Evolutionary conservation across 2,797 vertebrate species (phyloP).

Genomic region (Spea hammondii): DNA sequence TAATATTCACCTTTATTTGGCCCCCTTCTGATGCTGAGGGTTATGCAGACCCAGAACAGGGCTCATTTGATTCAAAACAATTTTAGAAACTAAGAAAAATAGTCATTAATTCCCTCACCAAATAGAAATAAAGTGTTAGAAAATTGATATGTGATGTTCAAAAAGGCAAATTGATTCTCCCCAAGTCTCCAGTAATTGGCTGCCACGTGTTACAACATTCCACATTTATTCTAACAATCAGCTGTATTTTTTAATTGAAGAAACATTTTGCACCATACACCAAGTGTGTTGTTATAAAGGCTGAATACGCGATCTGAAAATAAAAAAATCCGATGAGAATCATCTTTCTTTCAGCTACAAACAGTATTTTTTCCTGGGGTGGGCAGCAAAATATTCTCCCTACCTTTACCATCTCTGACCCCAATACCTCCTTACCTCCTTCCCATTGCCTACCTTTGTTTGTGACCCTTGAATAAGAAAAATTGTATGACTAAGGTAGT

Average conservation of each 20-base stretch:
- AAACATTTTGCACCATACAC: no score
- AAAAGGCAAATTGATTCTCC: constrained; percentile 1
- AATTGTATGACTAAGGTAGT: no score
- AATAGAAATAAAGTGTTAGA: constrained; percentile 5
- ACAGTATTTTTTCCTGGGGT: no score
- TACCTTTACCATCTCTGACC: no score
- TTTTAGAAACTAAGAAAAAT: not conserved
- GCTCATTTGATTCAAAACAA: constrained; percentile 16
- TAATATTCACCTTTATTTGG: constrained; percentile 6
- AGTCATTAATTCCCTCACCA: not conserved
- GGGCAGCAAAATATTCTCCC: no score
- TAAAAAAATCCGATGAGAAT: no score
- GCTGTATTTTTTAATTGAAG: not conserved
- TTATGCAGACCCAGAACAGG: constrained; percentile 3
- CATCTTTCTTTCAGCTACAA: no score
- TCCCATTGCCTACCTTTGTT: no score
- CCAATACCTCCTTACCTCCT: no score
- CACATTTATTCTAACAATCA: not conserved
- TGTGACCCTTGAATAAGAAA: no score
- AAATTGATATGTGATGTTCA: constrained; percentile 9
- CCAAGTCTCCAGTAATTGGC: constrained; percentile 4
- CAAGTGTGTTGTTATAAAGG: no score
- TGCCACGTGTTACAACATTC: not conserved
- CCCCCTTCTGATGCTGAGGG: constrained; percentile 10
- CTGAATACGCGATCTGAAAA: no score